Percentiles rank a stretch among this genome's conserved stretches.
Conservation (phyloP, 2,888 invertebrate genomes). For the Chloroclystis v-ata region DNA sequence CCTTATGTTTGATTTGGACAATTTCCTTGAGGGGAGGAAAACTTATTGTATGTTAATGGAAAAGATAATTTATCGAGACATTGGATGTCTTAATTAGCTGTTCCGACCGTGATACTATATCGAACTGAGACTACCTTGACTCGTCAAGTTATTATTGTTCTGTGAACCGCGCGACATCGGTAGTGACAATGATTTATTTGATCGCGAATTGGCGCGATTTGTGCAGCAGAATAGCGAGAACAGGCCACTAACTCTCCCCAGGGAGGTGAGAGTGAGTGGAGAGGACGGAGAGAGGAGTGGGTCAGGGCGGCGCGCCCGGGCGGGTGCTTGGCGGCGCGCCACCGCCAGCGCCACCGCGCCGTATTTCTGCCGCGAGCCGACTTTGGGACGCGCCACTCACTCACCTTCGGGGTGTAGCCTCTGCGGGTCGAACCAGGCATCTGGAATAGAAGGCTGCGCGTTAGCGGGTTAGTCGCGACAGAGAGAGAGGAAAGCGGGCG, state of each 20-base stretch:
- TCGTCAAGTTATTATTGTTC: conserved; percentile 52
- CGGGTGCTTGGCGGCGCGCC: conserved; percentile 49
- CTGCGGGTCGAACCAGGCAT: conserved; percentile 96
- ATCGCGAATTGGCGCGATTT: conserved; percentile 26
- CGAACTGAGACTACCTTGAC: conserved; percentile 32
- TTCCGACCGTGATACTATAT: neutral
- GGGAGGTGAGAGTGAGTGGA: conserved; percentile 23
- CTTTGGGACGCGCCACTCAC: conserved; percentile 56
- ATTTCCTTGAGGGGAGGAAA: no score
- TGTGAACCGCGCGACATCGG: conserved; percentile 30
- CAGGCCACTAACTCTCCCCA: neutral
- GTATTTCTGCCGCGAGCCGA: conserved; percentile 44
- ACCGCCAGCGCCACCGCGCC: conserved; percentile 47
- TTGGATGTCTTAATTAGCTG: neutral
- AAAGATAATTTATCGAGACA: no score
- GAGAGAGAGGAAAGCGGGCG: conserved; percentile 54
- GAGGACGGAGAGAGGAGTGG: conserved; percentile 33
- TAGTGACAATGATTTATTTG: conserved; percentile 24
- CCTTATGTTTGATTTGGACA: neutral
- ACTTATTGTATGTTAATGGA: no score
- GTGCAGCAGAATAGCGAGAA: neutral
- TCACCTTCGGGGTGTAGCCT: conserved; percentile 94
- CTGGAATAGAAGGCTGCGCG: conserved; percentile 84
- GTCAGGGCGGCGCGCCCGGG: conserved; percentile 31
- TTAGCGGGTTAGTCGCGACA: conserved; percentile 78